A percentile compares a stretch with the other conserved stretches of the same genome.
phyloP scores from a whole-genome alignment of 2,888 invertebrate species.

The Dasypolia templi region DNA sequence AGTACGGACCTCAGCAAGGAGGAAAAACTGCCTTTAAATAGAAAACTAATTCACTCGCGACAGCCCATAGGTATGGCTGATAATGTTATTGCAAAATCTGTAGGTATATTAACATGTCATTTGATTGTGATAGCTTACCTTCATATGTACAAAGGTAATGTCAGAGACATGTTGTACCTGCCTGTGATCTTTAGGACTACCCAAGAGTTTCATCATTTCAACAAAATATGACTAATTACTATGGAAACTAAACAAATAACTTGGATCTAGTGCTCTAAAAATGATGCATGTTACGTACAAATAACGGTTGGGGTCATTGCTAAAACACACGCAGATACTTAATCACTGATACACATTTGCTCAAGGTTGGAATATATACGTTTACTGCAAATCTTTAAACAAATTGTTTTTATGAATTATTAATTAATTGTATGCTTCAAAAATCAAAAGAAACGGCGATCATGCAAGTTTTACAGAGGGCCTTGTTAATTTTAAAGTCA shows the following conservation, averaged over 20 bases:
- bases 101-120: constrained; percentile 24
- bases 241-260: constrained; percentile 1
- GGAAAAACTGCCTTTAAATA: constrained; percentile 29
- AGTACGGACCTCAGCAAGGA: background rate
- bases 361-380: constrained; percentile 9
- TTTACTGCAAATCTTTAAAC: background rate
- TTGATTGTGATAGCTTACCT: background rate
- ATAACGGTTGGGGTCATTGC: constrained; percentile 28
- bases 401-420: background rate
- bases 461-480: background rate
- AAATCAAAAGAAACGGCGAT: constrained; percentile 5
- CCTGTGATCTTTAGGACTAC: background rate
- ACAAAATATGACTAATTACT: background rate
- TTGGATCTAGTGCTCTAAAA: background rate
- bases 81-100: constrained; percentile 27
- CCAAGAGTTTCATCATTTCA: background rate
- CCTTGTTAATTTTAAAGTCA: background rate
- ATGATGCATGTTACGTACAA: constrained; percentile 17
- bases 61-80: background rate
- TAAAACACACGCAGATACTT: constrained; percentile 34
- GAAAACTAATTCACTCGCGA: constrained; percentile 22
- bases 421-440: background rate
- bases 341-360: constrained; percentile 1
- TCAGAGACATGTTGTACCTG: background rate
- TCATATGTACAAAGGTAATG: background rate